Evolutionary conservation across 2,888 invertebrate genomes (phyloP).

Genomic region (Isoperla grammatica): DNA sequence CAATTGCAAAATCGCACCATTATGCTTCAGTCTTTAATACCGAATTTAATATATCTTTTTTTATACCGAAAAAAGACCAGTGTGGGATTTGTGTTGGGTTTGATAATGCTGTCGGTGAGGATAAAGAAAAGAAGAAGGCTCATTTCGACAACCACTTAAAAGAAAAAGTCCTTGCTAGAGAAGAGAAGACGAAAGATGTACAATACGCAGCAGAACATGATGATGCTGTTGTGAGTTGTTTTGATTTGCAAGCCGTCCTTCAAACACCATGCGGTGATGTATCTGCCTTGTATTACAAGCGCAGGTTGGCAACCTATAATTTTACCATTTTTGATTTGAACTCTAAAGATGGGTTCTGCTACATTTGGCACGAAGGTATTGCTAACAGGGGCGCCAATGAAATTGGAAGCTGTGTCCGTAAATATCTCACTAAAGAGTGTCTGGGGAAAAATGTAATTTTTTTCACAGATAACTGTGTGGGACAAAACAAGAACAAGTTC

Average conservation of each 20-base stretch:
- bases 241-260: slow-evolving; percentile 3
- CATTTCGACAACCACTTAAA: slow-evolving; percentile 1
- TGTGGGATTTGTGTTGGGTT: slow-evolving; percentile 8
- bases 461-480: slow-evolving; percentile 13
- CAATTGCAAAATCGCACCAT: not conserved
- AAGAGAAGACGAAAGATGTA: slow-evolving; percentile 1
- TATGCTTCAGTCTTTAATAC: slow-evolving; percentile 12
- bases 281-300: slow-evolving; percentile 8
- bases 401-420: not conserved
- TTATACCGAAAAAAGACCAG: slow-evolving; percentile 7
- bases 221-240: not conserved
- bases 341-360: slow-evolving; percentile 5
- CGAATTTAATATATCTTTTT: slow-evolving; percentile 10
- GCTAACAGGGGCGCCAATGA: slow-evolving; percentile 14
- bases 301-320: slow-evolving; percentile 7
- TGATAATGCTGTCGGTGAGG: not conserved
- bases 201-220: slow-evolving; percentile 3
- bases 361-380: slow-evolving; percentile 13
- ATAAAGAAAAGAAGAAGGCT: not conserved
- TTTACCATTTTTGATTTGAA: slow-evolving; percentile 3
- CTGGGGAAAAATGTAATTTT: slow-evolving; percentile 10
- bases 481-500: slow-evolving; percentile 10
- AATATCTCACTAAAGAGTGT: not conserved
- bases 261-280: not conserved
- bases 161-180: not conserved